A percentile compares a stretch with the other conserved stretches of the same genome.
Evolutionary conservation across 2,113 vertebrate genomes (phyloP).

Genomic region (Ageneiosus marmoratus): DNA sequence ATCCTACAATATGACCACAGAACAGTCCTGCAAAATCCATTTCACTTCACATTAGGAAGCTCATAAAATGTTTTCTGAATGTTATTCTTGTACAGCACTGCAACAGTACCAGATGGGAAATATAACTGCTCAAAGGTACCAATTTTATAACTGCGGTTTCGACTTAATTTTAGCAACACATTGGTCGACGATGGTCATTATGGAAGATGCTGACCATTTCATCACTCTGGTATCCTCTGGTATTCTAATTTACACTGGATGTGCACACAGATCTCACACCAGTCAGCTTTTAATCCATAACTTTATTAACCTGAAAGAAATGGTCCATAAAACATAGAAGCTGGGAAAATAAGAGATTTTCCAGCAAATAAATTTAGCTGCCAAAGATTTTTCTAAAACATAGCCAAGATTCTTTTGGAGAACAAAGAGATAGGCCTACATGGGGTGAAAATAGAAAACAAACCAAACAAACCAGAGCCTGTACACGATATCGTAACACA

Average conservation of each 20-base stretch:
- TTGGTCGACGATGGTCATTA: conserved; percentile 62
- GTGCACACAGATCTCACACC: conserved; percentile 41
- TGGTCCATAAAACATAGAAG: conserved; percentile 56
- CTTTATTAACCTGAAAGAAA: conserved; percentile 68
- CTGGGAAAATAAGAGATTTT: conserved; percentile 56
- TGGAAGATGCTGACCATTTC: conserved; percentile 54
- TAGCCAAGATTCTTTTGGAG: conserved; percentile 59
- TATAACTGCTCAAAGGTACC: conserved; percentile 46
- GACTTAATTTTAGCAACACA: conserved; percentile 61
- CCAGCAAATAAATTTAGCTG: conserved; percentile 67
- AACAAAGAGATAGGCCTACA: conserved; percentile 59
- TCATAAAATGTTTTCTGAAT: conserved; percentile 42
- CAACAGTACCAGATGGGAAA: conserved; percentile 51
- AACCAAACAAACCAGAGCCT: conserved; percentile 59
- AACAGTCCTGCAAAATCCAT: conserved; percentile 59
- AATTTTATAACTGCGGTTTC: conserved; percentile 51
- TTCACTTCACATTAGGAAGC: conserved; percentile 30
- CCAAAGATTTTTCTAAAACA: conserved; percentile 64
- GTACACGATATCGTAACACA: conserved; percentile 39
- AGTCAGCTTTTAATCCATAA: conserved; percentile 47
- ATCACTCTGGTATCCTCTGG: conserved; percentile 61
- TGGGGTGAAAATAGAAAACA: conserved; percentile 61
- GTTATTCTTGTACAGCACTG: conserved; percentile 41
- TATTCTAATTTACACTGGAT: conserved; percentile 60
- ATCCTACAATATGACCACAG: conserved; percentile 35